These are phyloP conservation scores for Tethea ocularis DNA, from an alignment of 2,888 invertebrate species.

Conservation along the genomic window DNA sequence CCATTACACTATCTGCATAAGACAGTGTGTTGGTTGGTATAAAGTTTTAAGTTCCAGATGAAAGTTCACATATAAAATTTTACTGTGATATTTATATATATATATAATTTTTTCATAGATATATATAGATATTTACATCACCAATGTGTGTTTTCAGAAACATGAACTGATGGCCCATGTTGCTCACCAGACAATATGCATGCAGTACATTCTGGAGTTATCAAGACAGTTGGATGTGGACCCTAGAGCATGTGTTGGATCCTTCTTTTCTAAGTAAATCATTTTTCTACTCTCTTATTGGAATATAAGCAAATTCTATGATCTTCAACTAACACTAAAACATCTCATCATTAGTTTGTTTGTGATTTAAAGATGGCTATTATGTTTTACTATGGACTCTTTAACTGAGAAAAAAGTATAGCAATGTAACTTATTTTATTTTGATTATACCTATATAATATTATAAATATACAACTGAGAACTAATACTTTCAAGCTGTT, in stretches of 20 bases:
- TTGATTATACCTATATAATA: neutral
- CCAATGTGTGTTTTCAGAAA: conserved; percentile 86
- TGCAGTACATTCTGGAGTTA: conserved; percentile 99
- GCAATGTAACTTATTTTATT: neutral
- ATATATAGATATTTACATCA: neutral
- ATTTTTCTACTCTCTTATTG: conserved; percentile 7
- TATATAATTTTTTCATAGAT: no score
- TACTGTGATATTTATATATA: no score
- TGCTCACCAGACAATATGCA: conserved; percentile 98
- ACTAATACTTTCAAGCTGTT: conserved; percentile 11
- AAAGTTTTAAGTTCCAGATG: no score
- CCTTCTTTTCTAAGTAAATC: conserved; percentile 90
- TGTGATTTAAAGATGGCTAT: no score
- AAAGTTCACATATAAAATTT: no score
- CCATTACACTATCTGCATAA: no score
- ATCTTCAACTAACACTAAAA: no score
- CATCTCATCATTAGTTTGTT: no score
- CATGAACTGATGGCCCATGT: conserved; percentile 97
- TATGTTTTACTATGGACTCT: no score
- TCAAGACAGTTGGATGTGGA: conserved; percentile 96
- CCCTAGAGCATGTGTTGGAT: conserved; percentile 94
- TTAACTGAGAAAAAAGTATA: neutral
- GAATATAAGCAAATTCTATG: neutral
- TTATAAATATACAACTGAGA: no score
- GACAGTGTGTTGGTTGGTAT: no score